phyloP scores from a whole-genome alignment of 2,888 invertebrate species.

The Bursaphelenchus okinawaensis region DNA sequence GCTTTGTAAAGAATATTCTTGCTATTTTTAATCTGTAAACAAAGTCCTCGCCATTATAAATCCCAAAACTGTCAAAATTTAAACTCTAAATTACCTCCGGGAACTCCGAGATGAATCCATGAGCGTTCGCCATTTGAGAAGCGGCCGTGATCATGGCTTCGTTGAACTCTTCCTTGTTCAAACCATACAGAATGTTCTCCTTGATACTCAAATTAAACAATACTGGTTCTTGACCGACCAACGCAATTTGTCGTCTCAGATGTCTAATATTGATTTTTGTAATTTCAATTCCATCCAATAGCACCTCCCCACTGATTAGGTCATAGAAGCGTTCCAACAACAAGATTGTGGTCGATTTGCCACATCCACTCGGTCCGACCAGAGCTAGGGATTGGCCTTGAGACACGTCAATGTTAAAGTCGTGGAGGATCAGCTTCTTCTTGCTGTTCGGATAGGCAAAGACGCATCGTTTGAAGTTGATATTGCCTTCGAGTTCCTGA shows the following conservation, averaged over 20 bases:
- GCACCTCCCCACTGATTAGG: constrained; percentile 17
- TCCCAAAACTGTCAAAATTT: constrained; percentile 41
- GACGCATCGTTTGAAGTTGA: constrained; percentile 42
- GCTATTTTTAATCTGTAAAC: too few relatives aligned
- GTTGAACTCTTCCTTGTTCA: constrained; percentile 41
- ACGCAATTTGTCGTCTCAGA: constrained; percentile 56
- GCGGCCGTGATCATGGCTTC: constrained; percentile 58
- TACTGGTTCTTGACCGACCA: constrained; percentile 52
- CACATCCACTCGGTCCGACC: constrained; percentile 28
- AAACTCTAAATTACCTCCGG: constrained; percentile 43
- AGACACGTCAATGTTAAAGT: constrained; percentile 17
- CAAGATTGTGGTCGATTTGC: constrained; percentile 29
- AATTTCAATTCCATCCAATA: constrained; percentile 27
- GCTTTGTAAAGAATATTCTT: too few relatives aligned
- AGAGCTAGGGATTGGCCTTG: constrained; percentile 29
- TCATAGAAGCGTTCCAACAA: constrained; percentile 32
- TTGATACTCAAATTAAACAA: constrained; percentile 49
- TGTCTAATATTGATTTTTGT: constrained; percentile 30
- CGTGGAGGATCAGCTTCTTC: constrained; percentile 22
- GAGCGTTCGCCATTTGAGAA: constrained; percentile 60
- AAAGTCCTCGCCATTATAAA: constrained; percentile 40
- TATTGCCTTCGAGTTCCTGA: constrained; percentile 38
- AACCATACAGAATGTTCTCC: constrained; percentile 85
- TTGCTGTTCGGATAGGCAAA: constrained; percentile 59
- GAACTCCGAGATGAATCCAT: constrained; percentile 60